phyloP scores from a whole-genome alignment of 2,797 vertebrate genomes.

The Ptychobarbus kaznakovi region DNA sequence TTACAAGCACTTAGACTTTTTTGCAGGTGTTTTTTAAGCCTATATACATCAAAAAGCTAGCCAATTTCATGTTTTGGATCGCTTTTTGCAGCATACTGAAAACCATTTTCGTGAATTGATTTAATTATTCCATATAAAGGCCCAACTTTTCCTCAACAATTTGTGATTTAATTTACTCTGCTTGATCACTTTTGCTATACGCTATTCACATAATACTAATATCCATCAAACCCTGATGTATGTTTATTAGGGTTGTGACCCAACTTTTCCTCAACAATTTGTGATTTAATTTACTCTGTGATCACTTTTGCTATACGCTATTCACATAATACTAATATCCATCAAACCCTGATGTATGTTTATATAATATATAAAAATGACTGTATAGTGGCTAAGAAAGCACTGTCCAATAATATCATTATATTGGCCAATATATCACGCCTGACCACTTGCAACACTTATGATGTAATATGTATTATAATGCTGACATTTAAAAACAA shows the following conservation, averaged over 20 bases:
- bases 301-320: not conserved
- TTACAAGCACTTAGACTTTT: not conserved
- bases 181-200: not conserved
- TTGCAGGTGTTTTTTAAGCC: not conserved
- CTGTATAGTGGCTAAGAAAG: not conserved
- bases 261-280: not conserved
- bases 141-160: not conserved
- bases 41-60: not conserved
- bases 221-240: not conserved
- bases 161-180: not conserved
- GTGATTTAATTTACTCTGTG: not conserved
- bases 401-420: not conserved
- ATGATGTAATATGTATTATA: not conserved
- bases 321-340: not conserved
- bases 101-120: not conserved
- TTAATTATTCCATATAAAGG: not conserved
- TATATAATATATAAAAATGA: not conserved
- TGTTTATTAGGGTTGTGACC: too few relatives aligned
- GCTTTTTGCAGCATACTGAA: not conserved
- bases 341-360: not conserved
- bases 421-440: not conserved
- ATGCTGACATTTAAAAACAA: not conserved
- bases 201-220: not conserved
- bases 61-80: not conserved
- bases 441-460: not conserved